These are phyloP conservation scores for Callosobruchus maculatus DNA, from an alignment of 2,888 invertebrate species.

Conservation along the genomic window DNA sequence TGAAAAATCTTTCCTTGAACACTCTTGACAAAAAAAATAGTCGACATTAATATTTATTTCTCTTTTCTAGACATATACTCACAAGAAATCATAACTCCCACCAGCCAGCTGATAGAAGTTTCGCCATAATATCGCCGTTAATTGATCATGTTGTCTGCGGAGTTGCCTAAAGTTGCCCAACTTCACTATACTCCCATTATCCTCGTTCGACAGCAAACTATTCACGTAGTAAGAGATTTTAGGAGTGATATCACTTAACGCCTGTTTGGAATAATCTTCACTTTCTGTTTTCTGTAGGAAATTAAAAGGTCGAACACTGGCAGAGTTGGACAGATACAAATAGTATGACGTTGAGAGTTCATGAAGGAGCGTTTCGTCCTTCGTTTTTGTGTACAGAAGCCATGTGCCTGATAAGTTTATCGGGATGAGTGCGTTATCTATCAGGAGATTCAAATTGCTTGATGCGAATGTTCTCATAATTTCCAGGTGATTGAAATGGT, in stretches of 20 bases:
- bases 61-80: too few relatives aligned
- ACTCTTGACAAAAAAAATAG: too few relatives aligned
- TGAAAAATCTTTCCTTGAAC: too few relatives aligned
- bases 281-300: conserved; percentile 18
- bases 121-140: conserved; percentile 60
- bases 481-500: conserved; percentile 32
- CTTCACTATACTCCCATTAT: conserved; percentile 30
- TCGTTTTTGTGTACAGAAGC: conserved; percentile 25
- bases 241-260: conserved; percentile 26
- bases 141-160: conserved; percentile 49
- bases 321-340: conserved; percentile 33
- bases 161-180: conserved; percentile 54
- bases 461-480: conserved; percentile 7
- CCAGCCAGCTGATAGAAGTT: conserved; percentile 56
- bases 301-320: conserved; percentile 23
- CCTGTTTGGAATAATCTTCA: conserved; percentile 9
- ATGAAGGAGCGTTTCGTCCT: conserved; percentile 30
- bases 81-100: conserved; percentile 50
- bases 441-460: neutral
- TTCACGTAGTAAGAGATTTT: conserved; percentile 25
- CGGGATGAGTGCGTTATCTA: conserved; percentile 30
- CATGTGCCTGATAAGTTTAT: conserved; percentile 32
- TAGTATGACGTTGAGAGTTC: conserved; percentile 35
- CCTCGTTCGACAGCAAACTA: conserved; percentile 28
- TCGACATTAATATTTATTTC: too few relatives aligned